phyloP scores from a whole-genome alignment of 2,113 vertebrate genomes.

The Psilopogon haemacephalus region DNA sequence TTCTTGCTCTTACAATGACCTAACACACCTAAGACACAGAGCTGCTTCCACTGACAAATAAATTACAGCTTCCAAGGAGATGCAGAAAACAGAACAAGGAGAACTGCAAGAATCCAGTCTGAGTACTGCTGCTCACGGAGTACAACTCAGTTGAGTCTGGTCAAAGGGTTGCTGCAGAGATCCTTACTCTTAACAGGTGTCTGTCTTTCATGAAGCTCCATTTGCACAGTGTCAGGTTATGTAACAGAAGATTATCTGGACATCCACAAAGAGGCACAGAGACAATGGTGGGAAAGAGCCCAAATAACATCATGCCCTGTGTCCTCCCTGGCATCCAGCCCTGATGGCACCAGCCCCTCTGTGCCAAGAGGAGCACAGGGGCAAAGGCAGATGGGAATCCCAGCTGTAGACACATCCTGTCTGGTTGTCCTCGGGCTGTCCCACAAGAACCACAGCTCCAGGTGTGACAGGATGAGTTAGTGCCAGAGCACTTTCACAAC shows the following conservation, averaged over 20 bases:
- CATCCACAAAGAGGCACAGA: neutral
- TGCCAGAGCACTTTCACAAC: neutral
- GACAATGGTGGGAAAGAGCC: no score
- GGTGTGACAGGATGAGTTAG: neutral
- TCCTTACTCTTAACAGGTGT: neutral
- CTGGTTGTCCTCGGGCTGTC: neutral
- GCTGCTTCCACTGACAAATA: neutral
- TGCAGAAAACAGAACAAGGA: neutral
- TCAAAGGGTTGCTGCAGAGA: neutral
- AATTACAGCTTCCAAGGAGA: neutral
- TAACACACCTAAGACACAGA: neutral
- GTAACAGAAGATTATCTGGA: no score
- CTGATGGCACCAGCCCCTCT: neutral
- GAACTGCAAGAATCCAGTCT: neutral
- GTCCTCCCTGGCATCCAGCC: neutral
- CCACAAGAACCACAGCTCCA: neutral
- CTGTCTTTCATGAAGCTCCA: neutral
- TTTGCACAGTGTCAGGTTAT: neutral
- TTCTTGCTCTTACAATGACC: neutral
- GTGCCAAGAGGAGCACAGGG: neutral
- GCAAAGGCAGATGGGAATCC: neutral
- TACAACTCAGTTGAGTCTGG: neutral
- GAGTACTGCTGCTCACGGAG: neutral
- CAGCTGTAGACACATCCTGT: neutral
- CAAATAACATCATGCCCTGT: neutral